phyloP scores from a whole-genome alignment of 2,113 vertebrate species.

The Xerus inauris region DNA sequence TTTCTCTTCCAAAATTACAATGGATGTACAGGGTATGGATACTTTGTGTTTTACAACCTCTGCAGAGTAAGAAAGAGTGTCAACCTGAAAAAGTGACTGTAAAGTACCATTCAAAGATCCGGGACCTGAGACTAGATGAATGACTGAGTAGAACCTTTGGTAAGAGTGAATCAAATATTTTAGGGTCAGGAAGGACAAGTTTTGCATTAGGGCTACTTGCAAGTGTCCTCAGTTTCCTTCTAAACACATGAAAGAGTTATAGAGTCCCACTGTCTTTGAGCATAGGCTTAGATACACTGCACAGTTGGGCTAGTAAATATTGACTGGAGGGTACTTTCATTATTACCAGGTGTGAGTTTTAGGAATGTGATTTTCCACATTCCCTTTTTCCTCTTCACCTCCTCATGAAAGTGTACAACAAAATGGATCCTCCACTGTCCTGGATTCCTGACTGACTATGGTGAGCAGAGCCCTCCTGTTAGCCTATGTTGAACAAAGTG shows the following conservation, averaged over 20 bases:
- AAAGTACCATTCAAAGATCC: neutral
- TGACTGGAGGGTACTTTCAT: neutral
- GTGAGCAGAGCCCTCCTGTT: neutral
- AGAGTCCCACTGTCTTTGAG: neutral
- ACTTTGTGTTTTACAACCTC: neutral
- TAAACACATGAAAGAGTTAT: neutral
- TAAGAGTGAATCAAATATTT: neutral
- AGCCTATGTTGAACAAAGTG: neutral
- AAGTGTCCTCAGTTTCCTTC: neutral
- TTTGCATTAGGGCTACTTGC: neutral
- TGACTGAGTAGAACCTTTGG: neutral
- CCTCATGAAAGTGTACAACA: neutral
- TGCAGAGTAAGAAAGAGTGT: neutral
- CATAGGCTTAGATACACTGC: neutral
- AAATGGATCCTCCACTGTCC: neutral
- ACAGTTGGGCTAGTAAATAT: constrained; percentile 10
- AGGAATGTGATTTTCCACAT: neutral
- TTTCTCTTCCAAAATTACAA: neutral
- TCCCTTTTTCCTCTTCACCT: neutral
- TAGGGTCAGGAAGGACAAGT: neutral
- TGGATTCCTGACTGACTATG: neutral
- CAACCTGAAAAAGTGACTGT: neutral
- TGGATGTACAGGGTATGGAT: neutral
- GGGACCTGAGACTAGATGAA: neutral
- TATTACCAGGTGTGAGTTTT: neutral